Percentiles rank a stretch among this genome's conserved stretches.
Evolutionary conservation across 2,888 invertebrate species (phyloP).

Genomic region (Dolichomitus sp.): DNA sequence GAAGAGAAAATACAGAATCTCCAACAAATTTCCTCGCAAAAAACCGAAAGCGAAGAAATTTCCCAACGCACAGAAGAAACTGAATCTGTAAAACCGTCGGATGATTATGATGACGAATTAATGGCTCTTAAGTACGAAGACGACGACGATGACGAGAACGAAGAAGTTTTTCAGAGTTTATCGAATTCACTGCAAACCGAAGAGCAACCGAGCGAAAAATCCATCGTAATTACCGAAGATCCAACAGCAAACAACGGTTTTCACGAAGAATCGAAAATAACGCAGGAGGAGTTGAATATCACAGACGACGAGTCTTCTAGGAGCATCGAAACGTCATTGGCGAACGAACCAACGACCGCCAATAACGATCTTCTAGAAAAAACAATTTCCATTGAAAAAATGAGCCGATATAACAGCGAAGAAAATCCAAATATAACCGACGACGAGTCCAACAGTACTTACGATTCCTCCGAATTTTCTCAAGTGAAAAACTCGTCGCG

Average conservation of each 20-base stretch:
- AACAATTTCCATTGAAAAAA: slow-evolving; percentile 19
- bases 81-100: slow-evolving; percentile 21
- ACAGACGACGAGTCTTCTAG: slow-evolving; percentile 79
- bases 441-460: slow-evolving; percentile 72
- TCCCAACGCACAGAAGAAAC: slow-evolving; percentile 17
- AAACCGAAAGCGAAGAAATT: not conserved
- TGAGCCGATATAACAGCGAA: slow-evolving; percentile 12
- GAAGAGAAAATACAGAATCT: slow-evolving; percentile 28
- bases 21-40: not conserved
- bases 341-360: slow-evolving; percentile 31
- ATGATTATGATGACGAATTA: slow-evolving; percentile 69
- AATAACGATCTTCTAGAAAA: not conserved
- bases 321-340: slow-evolving; percentile 62
- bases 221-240: slow-evolving; percentile 25
- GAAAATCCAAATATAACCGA: slow-evolving; percentile 75
- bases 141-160: slow-evolving; percentile 61
- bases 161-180: slow-evolving; percentile 66
- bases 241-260: slow-evolving; percentile 55
- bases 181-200: slow-evolving; percentile 55
- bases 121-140: slow-evolving; percentile 63
- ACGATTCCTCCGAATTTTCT: slow-evolving; percentile 53
- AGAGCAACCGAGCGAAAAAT: slow-evolving; percentile 9
- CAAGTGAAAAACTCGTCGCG: not conserved
- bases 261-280: slow-evolving; percentile 29
- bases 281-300: slow-evolving; percentile 72